Evolutionary conservation across 1,140 invertebrate species (phyloP).

Genomic region (Matsumurasca onukii): DNA sequence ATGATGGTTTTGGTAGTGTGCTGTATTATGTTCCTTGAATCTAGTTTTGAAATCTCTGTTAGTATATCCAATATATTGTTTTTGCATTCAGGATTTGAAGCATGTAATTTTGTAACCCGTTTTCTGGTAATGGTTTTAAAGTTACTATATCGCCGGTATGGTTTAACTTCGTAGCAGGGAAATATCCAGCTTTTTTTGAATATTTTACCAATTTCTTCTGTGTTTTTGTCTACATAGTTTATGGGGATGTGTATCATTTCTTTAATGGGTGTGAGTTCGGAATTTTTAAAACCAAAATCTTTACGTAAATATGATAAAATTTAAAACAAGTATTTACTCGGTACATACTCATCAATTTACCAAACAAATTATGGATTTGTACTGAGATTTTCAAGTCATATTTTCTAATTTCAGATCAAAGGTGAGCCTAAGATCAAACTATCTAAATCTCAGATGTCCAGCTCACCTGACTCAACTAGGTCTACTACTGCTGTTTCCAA

Average conservation of each 20-base stretch:
- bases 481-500: neutral
- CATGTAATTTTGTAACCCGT: too few species aligned
- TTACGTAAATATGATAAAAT: too few species aligned
- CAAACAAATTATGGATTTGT: neutral
- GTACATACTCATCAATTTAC: neutral
- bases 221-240: neutral
- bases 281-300: neutral
- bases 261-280: neutral
- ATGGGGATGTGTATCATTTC: neutral
- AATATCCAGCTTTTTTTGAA: too few species aligned
- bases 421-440: slow-evolving; percentile 15
- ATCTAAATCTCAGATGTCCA: neutral
- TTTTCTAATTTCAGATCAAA: slow-evolving; percentile 29
- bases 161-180: too few species aligned
- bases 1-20: too few species aligned
- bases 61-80: too few species aligned
- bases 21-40: too few species aligned
- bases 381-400: neutral
- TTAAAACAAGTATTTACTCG: neutral
- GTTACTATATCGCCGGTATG: too few species aligned
- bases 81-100: too few species aligned
- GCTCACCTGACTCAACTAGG: neutral
- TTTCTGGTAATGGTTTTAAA: too few species aligned
- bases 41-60: too few species aligned
- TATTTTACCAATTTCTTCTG: too few species aligned